Base-by-base conservation (phyloP, 2,888 invertebrate species). In the Orthonychiurus folsomi region DNA sequence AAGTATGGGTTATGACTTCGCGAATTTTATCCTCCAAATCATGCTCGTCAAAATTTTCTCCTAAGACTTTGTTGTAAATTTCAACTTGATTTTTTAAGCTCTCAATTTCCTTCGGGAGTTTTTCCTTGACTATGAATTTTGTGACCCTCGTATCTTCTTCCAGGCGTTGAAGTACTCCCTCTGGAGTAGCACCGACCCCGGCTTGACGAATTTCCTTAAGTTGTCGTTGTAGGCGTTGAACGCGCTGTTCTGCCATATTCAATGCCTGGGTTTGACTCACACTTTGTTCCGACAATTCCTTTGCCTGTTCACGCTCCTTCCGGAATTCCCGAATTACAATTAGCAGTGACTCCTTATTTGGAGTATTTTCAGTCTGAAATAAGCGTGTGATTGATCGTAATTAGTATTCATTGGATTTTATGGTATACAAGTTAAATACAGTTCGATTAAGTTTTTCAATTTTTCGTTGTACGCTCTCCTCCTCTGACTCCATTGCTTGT, bases 401-500 rank as follows among this genome's bases (percentile, higher is more conserved):
- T 48, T 56, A 53, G 25, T 26, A 21, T 24, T 52, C 27, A 50
- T n/a, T n/a, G n/a, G n/a, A n/a, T n/a, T n/a, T n/a, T n/a, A n/a
- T n/a, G n/a, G n/a, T n/a, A n/a, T n/a, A n/a, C n/a, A 27, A 50
- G 37, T 20, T 3, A 37, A 37, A 26, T 61, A 81, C 82, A 77
- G 81, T 82, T 68, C 80, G 76, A 65, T 81, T 80, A 52, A 82
- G 77, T 73, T 81, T 78, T 72, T 84, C 83, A 62, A 84, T 80
- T 75, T 83, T 81, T 73, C 81, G 81, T 68, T 75, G 76, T 75
- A 89, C 84, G 72, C 88, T 86, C 73, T 89, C 88, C 75, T 86
- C 84, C 76, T 93, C 93, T 60, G 87, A 85, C 68, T 89, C 89
- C 88, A 92, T 91, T 66, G 88, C 86, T 72, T 86, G 84, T 59